phyloP scores from a whole-genome alignment of 2,888 invertebrate species.

The Cetonia aurata region DNA sequence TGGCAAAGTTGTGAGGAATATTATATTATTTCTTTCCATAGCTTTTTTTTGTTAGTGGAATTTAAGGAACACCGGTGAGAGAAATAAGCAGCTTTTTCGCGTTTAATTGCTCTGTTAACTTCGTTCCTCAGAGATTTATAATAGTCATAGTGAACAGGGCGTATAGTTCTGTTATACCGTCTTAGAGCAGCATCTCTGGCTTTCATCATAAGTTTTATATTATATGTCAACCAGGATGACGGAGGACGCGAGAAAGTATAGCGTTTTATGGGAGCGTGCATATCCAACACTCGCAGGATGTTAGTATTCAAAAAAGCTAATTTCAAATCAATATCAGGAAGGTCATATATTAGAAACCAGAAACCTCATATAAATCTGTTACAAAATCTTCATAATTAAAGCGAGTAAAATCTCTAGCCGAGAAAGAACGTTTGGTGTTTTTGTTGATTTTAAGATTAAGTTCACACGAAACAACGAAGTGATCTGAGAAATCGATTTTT shows the following conservation, averaged over 20 bases:
- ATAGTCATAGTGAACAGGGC: not conserved
- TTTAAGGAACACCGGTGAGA: not conserved
- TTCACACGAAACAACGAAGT: not conserved
- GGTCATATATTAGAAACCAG: not conserved
- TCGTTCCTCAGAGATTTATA: not conserved
- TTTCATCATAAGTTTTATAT: not conserved
- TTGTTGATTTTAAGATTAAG: not conserved
- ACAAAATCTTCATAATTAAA: not conserved
- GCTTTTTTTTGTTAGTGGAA: not conserved
- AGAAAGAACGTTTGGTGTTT: conserved; percentile 5
- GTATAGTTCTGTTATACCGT: not conserved
- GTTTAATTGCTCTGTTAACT: conserved; percentile 2
- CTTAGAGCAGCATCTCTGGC: not conserved
- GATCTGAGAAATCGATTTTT: not conserved
- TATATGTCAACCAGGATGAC: not conserved
- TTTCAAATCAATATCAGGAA: not conserved
- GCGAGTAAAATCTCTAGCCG: not conserved
- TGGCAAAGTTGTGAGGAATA: not conserved
- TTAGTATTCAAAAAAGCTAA: not conserved
- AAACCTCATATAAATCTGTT: not conserved
- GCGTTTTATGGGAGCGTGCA: not conserved
- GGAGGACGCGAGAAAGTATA: not conserved
- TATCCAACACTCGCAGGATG: not conserved
- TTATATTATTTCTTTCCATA: not conserved
- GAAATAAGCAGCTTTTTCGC: not conserved